phyloP scores from a whole-genome alignment of 1,140 invertebrate genomes.

The Heliconius congener region DNA sequence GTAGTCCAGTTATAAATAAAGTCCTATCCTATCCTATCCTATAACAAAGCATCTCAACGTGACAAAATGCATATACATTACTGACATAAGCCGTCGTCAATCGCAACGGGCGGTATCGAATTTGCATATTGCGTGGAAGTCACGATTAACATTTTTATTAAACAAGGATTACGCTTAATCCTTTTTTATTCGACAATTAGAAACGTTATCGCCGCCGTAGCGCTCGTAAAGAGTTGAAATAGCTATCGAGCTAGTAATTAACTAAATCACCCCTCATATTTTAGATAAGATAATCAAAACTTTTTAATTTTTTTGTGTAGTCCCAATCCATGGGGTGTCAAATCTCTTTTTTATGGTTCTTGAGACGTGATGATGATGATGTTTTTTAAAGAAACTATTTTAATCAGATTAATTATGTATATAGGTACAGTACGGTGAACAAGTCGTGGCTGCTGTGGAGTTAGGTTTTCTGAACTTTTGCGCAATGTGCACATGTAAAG shows the following conservation, averaged over 20 bases:
- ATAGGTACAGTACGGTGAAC: too few species aligned
- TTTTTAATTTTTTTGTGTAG: slow-evolving; percentile 46
- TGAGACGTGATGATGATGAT: background rate
- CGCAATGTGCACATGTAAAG: too few species aligned
- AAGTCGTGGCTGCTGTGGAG: too few species aligned
- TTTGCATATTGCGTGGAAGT: slow-evolving; percentile 74
- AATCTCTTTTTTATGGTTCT: slow-evolving; percentile 31
- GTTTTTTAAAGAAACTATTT: background rate
- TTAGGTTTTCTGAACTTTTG: too few species aligned
- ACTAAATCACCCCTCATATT: slow-evolving; percentile 62
- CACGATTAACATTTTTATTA: slow-evolving; percentile 80
- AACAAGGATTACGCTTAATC: slow-evolving; percentile 77
- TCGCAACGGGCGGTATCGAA: slow-evolving; percentile 61
- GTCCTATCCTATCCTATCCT: background rate
- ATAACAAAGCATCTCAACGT: slow-evolving; percentile 8
- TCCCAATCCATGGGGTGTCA: slow-evolving; percentile 53
- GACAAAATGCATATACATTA: slow-evolving; percentile 40
- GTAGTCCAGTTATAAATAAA: too few species aligned
- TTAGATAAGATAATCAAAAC: slow-evolving; percentile 66
- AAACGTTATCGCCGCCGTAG: slow-evolving; percentile 67
- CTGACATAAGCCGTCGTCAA: slow-evolving; percentile 47
- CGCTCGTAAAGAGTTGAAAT: slow-evolving; percentile 78
- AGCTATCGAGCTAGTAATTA: slow-evolving; percentile 74
- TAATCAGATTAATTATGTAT: too few species aligned
- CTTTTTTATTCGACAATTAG: slow-evolving; percentile 80